Evolutionary conservation across 1,140 invertebrate genomes (phyloP).

Genomic region (Saxidomus purpurata): DNA sequence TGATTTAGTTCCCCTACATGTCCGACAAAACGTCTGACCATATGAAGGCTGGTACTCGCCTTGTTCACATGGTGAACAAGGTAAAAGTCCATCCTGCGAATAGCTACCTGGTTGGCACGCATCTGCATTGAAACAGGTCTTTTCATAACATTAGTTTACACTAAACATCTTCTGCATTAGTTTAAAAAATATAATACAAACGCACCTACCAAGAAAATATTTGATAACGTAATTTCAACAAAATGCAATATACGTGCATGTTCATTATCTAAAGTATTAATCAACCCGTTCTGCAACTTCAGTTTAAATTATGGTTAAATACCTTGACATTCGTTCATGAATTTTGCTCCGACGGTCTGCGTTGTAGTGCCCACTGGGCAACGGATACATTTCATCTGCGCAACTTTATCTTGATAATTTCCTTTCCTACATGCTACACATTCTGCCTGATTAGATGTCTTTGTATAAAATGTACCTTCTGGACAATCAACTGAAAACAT

Average conservation of each 20-base stretch:
- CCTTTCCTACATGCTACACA: slow-evolving; percentile 28
- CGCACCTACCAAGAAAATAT: no score
- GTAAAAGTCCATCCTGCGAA: background rate
- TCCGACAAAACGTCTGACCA: background rate
- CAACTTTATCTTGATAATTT: slow-evolving; percentile 22
- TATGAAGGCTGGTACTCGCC: background rate
- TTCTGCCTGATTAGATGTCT: no score
- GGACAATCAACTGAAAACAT: slow-evolving; percentile 49
- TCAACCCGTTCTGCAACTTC: no score
- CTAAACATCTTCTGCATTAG: no score
- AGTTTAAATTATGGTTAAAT: background rate
- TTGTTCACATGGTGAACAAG: background rate
- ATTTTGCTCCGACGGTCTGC: background rate
- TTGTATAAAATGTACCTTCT: slow-evolving; percentile 24
- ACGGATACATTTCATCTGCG: background rate
- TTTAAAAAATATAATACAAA: no score
- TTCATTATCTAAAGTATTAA: no score
- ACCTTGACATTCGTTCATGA: slow-evolving; percentile 23
- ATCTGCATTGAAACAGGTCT: no score
- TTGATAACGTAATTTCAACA: no score
- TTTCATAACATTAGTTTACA: no score
- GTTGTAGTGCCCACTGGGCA: slow-evolving; percentile 25
- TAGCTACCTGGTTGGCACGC: background rate
- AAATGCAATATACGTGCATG: no score
- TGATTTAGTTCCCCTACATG: no score